phyloP scores from a whole-genome alignment of 1,140 invertebrate species.

The Heliconius eleuchia region DNA sequence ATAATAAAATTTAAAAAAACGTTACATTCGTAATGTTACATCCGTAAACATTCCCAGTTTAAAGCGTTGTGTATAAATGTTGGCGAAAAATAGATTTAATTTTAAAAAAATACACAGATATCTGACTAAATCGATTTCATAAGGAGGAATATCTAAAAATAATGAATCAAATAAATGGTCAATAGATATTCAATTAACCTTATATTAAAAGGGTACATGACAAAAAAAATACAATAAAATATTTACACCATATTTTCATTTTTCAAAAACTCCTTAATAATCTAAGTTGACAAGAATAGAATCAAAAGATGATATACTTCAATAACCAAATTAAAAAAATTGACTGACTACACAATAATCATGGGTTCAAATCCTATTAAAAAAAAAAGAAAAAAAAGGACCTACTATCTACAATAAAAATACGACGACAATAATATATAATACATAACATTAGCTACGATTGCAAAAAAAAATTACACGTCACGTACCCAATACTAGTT shows the following conservation, averaged over 20 bases:
- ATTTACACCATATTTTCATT: background rate
- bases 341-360: no score
- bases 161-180: background rate
- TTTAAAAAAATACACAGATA: background rate
- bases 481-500: background rate
- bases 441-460: background rate
- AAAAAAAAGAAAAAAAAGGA: no score
- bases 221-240: background rate
- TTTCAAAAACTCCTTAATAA: background rate
- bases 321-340: background rate
- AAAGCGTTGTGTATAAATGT: background rate
- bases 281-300: background rate
- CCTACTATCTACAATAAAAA: no score
- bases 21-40: no score
- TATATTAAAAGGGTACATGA: background rate
- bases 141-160: background rate
- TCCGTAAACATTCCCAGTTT: no score
- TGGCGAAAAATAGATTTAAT: background rate
- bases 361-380: no score
- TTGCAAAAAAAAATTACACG: background rate
- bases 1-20: no score
- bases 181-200: background rate
- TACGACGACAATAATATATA: no score
- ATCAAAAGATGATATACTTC: background rate
- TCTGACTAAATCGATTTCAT: background rate